Evolutionary conservation across 2,888 invertebrate genomes (phyloP).

Genomic region (Helobdella robusta): DNA sequence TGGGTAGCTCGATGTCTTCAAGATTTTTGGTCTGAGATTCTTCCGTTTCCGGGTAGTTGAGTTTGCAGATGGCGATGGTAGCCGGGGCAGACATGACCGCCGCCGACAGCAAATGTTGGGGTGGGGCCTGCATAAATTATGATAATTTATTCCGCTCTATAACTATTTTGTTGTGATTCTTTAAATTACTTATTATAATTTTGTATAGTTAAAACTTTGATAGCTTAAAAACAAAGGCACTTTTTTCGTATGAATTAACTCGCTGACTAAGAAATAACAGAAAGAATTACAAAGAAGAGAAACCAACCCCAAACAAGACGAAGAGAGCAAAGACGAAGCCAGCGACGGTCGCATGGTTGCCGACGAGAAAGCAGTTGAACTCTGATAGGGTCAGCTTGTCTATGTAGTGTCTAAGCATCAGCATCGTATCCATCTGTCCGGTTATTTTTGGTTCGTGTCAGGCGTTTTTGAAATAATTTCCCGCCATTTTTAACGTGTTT

Average conservation of each 20-base stretch:
- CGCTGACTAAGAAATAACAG: too few relatives aligned
- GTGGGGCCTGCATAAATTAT: slow-evolving; percentile 34
- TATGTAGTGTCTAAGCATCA: slow-evolving; percentile 35
- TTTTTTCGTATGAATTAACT: too few relatives aligned
- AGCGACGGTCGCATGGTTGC: slow-evolving; percentile 36
- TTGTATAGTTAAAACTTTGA: too few relatives aligned
- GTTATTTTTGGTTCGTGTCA: too few relatives aligned
- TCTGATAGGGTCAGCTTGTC: slow-evolving; percentile 35
- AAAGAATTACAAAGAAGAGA: too few relatives aligned
- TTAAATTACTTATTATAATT: too few relatives aligned
- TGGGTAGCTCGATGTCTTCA: slow-evolving; percentile 29
- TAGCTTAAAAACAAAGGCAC: too few relatives aligned
- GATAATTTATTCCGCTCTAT: too few relatives aligned
- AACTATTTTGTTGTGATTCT: too few relatives aligned
- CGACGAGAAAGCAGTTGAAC: slow-evolving; percentile 36
- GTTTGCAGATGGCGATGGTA: slow-evolving; percentile 34
- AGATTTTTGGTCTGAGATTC: slow-evolving; percentile 30
- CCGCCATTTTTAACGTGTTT: background rate
- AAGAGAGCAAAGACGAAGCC: slow-evolving; percentile 36
- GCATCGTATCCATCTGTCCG: slow-evolving; percentile 36
- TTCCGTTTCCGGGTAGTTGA: slow-evolving; percentile 36
- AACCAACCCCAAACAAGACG: slow-evolving; percentile 35
- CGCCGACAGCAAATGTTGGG: slow-evolving; percentile 35
- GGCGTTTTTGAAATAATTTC: background rate
- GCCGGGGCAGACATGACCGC: slow-evolving; percentile 36